Percentiles rank a stretch among this genome's conserved stretches.
These are phyloP conservation scores for Dinocampus coccinellae DNA, from an alignment of 2,888 invertebrate genomes.

Conservation along the genomic window DNA sequence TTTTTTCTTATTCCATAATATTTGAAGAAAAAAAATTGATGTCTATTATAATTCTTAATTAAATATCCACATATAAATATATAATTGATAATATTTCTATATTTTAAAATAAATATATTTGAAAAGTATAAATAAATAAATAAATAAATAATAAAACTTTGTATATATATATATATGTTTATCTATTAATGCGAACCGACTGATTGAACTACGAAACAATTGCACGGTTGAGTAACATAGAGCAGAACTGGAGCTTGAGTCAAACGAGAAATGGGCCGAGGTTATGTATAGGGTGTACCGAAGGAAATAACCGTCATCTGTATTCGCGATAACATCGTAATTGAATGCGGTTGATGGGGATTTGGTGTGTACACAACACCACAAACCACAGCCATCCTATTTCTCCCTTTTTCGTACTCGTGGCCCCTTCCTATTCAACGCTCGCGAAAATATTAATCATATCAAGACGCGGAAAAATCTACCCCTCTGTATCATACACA, in stretches of 20 bases:
- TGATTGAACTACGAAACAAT: constrained; percentile 59
- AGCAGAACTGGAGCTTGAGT: constrained; percentile 55
- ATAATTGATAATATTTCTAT: too few species aligned
- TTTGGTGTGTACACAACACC: constrained; percentile 58
- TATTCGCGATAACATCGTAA: constrained; percentile 70
- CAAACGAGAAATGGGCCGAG: constrained; percentile 31
- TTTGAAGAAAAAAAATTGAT: too few species aligned
- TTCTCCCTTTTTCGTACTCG: neutral
- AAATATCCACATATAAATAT: too few species aligned
- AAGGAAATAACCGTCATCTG: constrained; percentile 71
- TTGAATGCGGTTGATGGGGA: constrained; percentile 70
- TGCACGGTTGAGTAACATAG: constrained; percentile 62
- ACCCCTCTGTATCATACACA: constrained; percentile 47
- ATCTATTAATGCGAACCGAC: neutral
- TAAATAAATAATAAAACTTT: too few species aligned
- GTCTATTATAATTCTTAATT: too few species aligned
- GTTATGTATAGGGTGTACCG: constrained; percentile 69
- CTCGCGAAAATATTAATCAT: constrained; percentile 63
- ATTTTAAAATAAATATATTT: too few species aligned
- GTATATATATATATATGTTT: too few species aligned
- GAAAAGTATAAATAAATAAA: too few species aligned
- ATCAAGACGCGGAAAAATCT: constrained; percentile 64
- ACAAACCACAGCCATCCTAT: constrained; percentile 21
- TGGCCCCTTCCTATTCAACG: constrained; percentile 43
- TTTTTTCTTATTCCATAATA: neutral